Conservation (phyloP, 2,113 vertebrate genomes). For the Microcebus murinus region DNA sequence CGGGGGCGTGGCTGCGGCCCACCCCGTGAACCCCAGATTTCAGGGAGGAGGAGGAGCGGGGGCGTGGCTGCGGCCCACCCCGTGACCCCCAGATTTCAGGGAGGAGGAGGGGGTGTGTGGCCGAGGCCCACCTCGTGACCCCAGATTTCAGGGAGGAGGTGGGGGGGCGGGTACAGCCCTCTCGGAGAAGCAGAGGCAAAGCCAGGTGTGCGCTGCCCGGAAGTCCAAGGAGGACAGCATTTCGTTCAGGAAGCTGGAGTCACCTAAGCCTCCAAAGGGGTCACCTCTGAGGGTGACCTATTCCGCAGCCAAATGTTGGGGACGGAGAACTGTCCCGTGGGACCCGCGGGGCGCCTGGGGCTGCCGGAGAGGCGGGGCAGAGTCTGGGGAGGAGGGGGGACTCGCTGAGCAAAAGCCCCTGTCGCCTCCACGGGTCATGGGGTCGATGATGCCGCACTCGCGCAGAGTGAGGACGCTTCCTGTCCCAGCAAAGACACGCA, state of each 20-base stretch:
- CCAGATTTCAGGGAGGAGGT: too few species aligned
- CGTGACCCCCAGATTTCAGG: too few species aligned
- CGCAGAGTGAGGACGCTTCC: too few species aligned
- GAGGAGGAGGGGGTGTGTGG: too few species aligned
- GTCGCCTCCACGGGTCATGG: fast-evolving
- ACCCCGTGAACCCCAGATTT: too few species aligned
- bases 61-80: too few species aligned
- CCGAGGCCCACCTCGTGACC: too few species aligned
- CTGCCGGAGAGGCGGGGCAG: neutral
- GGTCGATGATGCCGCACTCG: neutral
- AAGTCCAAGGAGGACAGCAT: neutral
- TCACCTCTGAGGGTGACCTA: neutral
- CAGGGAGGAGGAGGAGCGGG: too few species aligned
- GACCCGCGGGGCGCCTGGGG: neutral
- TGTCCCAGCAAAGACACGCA: too few species aligned
- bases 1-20: too few species aligned
- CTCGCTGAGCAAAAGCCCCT: neutral
- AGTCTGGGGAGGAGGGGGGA: neutral
- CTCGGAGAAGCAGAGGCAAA: neutral
- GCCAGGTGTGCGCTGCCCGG: neutral
- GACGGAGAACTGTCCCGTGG: neutral
- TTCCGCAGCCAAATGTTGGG: too few species aligned
- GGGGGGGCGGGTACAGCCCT: neutral
- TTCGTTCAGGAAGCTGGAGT: neutral
- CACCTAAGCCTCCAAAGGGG: neutral